A percentile compares a stretch with the other conserved stretches of the same genome.
These are phyloP conservation scores for Fregata magnificens DNA, from an alignment of 2,113 vertebrate genomes.

Conservation along the genomic window DNA sequence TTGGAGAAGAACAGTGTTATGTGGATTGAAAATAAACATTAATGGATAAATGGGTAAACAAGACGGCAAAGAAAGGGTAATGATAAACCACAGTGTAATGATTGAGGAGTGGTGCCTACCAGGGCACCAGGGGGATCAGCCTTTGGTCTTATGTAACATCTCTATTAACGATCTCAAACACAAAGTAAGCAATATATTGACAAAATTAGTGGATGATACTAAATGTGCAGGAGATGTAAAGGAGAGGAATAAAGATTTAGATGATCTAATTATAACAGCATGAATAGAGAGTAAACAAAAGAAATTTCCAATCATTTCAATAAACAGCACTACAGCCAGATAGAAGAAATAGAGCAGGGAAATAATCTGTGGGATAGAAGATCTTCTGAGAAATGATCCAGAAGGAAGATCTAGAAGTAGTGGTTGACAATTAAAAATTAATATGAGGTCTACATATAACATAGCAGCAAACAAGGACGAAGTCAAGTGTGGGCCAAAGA, in stretches of 20 bases:
- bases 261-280: neutral
- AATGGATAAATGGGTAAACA: constrained; percentile 21
- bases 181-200: neutral
- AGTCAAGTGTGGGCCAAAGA: neutral
- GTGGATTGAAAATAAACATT: constrained; percentile 19
- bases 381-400: neutral
- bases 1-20: neutral
- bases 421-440: neutral
- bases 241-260: neutral
- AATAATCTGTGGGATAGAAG: neutral
- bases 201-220: neutral
- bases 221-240: neutral
- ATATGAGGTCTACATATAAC: neutral
- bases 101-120: neutral
- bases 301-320: neutral
- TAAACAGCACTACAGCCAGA: neutral
- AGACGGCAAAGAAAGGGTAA: neutral
- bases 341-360: neutral
- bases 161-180: neutral
- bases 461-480: neutral
- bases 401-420: neutral
- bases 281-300: neutral
- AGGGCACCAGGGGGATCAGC: neutral
- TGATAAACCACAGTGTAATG: neutral
- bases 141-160: neutral